These are phyloP conservation scores for Lasaia peninsularis DNA, from an alignment of 1,140 invertebrate genomes.

Conservation along the genomic window DNA sequence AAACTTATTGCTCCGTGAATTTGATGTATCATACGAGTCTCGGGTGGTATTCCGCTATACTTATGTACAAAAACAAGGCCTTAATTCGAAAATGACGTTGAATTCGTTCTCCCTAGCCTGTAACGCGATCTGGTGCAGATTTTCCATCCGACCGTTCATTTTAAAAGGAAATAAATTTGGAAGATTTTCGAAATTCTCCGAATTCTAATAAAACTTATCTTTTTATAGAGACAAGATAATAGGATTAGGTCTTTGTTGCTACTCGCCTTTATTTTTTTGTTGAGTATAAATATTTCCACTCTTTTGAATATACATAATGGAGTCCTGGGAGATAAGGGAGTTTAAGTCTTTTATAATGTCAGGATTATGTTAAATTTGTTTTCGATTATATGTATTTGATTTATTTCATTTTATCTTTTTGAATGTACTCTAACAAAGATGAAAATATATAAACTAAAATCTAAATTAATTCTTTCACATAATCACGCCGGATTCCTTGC, in stretches of 20 bases:
- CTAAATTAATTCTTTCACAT: too few relatives aligned
- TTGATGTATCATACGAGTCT: too few relatives aligned
- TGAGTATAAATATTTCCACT: background rate
- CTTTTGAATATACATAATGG: background rate
- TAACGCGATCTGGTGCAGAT: slow-evolving; percentile 5
- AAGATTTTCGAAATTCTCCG: background rate
- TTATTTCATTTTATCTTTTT: too few relatives aligned
- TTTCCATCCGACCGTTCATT: slow-evolving; percentile 1
- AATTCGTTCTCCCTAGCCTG: background rate
- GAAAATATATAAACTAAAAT: too few relatives aligned
- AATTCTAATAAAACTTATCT: slow-evolving; percentile 4
- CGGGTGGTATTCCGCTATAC: background rate
- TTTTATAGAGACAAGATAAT: background rate
- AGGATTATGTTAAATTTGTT: too few relatives aligned
- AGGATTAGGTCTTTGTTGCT: background rate
- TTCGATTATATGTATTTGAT: too few relatives aligned
- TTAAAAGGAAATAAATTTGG: slow-evolving; percentile 1
- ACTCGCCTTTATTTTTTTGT: background rate
- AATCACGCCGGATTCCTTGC: too few relatives aligned
- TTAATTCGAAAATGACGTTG: background rate
- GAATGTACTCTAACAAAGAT: too few relatives aligned
- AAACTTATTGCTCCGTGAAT: too few relatives aligned
- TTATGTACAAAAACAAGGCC: background rate
- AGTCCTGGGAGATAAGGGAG: too few relatives aligned
- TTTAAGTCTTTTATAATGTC: too few relatives aligned